Evolutionary conservation across 2,113 vertebrate genomes (phyloP), one percentile per base, ranked within the genome.

Genomic region (Anoplopoma fimbria): DNA sequence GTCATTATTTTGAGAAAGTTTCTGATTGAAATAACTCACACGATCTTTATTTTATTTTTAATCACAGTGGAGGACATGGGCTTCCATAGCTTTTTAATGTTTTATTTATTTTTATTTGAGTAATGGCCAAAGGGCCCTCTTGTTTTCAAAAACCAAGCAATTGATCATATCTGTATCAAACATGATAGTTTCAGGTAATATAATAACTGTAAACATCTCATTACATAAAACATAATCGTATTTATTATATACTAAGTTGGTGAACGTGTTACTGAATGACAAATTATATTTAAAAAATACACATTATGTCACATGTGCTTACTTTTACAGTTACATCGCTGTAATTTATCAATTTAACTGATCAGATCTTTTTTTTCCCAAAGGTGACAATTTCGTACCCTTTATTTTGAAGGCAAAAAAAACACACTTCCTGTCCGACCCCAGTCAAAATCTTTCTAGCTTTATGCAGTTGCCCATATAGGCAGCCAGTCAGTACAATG

Each of bases 341-440:
- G 7, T 21, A n/a, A 40, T 61, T 23, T 34, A 25, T 17, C 9
- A 53, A 75, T 67, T 15, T 27, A 31, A 36, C 12, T 25, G n/a
- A 63, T 25, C 2, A 45, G 38, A 27, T 42, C 0, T 40, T 61
- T 55, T 31, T 23, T 23, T 53, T 47, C 15, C 25, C 7, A 1
- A 2, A 27, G 1, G 14, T 47, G 61, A 49, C 9, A 27, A 9
- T 60, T 6, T 36, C 23, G 12, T 29, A 4, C 5, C 13, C 1
- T 55, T 0, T 77, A 88, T 74, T 85, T 69, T 81, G 69, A 77
- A 83, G 33, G 55, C 21, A 33, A 38, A 23, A 1, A 49, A 1
- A 21, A 2, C 13, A 63, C 23, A n/a, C 40, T 57, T 86, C 76
- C 77, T 38, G 55, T 0, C 2, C 1, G 5, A 23, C 14, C 2